Evolutionary conservation across 2,797 vertebrate genomes (phyloP).

Genomic region (Myotis planiceps): DNA sequence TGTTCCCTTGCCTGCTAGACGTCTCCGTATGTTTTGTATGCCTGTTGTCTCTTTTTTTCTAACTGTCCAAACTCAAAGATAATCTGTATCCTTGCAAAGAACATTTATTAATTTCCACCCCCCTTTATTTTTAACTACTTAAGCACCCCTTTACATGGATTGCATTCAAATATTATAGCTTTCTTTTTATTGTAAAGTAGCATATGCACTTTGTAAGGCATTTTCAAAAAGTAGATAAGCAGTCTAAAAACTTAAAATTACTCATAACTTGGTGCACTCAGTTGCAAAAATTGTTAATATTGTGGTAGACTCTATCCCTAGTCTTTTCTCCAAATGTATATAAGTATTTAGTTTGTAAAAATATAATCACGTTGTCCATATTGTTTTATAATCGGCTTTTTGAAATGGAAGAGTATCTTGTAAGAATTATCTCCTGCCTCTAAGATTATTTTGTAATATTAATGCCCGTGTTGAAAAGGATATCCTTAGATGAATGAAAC

Average conservation of each 20-base stretch:
- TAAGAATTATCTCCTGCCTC: slow-evolving; percentile 44
- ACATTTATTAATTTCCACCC: neutral
- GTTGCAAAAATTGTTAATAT: neutral
- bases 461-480: slow-evolving; percentile 11
- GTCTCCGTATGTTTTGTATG: neutral
- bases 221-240: slow-evolving; percentile 12
- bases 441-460: slow-evolving; percentile 56
- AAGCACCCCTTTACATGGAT: neutral
- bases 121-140: neutral
- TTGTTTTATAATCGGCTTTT: slow-evolving; percentile 28
- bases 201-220: neutral
- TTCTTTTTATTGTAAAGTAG: slow-evolving; percentile 14
- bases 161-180: neutral
- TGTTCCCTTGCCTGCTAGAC: neutral
- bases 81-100: neutral
- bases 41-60: neutral
- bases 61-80: neutral
- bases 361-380: neutral
- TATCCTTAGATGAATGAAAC: slow-evolving; percentile 22
- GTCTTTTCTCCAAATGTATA: neutral
- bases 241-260: slow-evolving; percentile 13
- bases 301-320: neutral
- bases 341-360: slow-evolving; percentile 49
- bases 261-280: slow-evolving; percentile 15
- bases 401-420: slow-evolving; percentile 8